Evolutionary conservation across 2,113 vertebrate genomes (phyloP).

Genomic region (Paralichthys olivaceus): DNA sequence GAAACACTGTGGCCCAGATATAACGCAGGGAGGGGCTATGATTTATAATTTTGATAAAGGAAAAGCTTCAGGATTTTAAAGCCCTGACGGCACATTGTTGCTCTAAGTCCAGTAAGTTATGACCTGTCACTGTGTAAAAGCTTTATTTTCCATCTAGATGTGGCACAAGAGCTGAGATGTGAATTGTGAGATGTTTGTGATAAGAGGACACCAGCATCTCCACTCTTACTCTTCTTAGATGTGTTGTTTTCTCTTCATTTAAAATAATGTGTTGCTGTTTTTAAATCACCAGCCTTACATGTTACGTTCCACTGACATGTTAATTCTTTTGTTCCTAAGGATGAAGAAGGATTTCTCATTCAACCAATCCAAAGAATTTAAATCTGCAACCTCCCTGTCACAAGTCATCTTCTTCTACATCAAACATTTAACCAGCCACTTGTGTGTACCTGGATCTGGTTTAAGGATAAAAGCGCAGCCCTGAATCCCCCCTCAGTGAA

Average conservation of each 20-base stretch:
- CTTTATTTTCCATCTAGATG: constrained; percentile 64
- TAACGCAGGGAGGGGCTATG: constrained; percentile 23
- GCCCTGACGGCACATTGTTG: constrained; percentile 59
- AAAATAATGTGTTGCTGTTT: not conserved
- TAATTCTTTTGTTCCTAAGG: too few species aligned
- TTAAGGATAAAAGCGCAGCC: constrained; percentile 52
- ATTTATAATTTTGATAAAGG: constrained; percentile 74
- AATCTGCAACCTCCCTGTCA: not conserved
- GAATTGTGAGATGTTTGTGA: constrained; percentile 41
- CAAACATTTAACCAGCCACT: not conserved
- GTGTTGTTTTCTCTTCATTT: too few species aligned
- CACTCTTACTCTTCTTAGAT: not conserved
- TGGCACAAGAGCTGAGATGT: constrained; percentile 60
- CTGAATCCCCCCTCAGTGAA: not conserved
- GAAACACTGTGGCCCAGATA: constrained; percentile 37
- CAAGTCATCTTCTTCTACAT: not conserved
- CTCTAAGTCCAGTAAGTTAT: constrained; percentile 65
- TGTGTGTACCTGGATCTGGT: constrained; percentile 36
- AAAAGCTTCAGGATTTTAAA: constrained; percentile 57
- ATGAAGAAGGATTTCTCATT: not conserved
- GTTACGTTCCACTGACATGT: not conserved
- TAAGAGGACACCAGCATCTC: too few species aligned
- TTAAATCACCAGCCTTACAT: not conserved
- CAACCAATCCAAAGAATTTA: not conserved
- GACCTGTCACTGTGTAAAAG: constrained; percentile 66